A percentile compares a stretch with the other conserved stretches of the same genome.
These are phyloP conservation scores for Cervus canadensis DNA, from an alignment of 2,113 vertebrate species.

Conservation along the genomic window DNA sequence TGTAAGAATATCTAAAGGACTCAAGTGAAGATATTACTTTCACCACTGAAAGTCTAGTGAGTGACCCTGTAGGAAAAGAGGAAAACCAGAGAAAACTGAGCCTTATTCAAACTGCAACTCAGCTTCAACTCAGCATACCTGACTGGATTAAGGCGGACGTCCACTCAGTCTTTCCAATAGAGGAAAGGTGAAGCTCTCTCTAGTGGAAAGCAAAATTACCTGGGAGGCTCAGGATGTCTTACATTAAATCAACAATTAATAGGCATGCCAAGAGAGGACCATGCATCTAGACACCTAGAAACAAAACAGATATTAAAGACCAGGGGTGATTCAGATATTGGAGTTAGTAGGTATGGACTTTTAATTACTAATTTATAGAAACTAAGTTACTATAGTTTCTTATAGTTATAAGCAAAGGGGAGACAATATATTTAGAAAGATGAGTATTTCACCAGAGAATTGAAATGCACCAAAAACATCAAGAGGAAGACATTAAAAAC, in stretches of 20 bases:
- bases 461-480: not conserved
- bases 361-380: not conserved
- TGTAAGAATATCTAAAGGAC: not conserved
- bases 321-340: not conserved
- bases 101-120: not conserved
- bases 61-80: not conserved
- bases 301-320: not conserved
- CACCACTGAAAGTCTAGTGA: not conserved
- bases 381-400: not conserved
- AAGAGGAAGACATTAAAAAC: not conserved
- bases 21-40: not conserved
- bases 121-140: not conserved
- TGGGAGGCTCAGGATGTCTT: not conserved
- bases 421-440: not conserved
- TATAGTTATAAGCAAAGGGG: not conserved
- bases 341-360: not conserved
- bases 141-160: not conserved
- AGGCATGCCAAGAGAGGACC: not conserved
- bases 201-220: not conserved
- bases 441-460: slow-evolving; percentile 6
- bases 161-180: not conserved
- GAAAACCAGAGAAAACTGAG: not conserved
- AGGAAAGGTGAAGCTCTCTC: not conserved
- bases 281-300: not conserved
- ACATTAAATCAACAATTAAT: not conserved